A percentile compares a stretch with the other conserved stretches of the same genome.
Evolutionary conservation across 2,888 invertebrate genomes (phyloP).

Genomic region (Apamea crenata): DNA sequence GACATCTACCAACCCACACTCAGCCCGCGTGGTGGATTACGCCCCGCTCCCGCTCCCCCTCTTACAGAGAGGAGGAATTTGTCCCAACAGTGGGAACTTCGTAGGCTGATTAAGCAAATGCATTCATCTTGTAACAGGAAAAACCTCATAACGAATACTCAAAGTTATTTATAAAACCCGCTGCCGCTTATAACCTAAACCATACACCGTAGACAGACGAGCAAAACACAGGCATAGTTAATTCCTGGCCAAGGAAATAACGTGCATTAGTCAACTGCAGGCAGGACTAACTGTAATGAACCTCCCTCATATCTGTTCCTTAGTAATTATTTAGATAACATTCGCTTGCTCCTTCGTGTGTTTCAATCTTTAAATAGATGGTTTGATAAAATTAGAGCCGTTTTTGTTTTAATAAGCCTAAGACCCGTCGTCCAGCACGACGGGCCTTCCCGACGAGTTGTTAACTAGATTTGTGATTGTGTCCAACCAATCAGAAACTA

Average conservation of each 20-base stretch:
- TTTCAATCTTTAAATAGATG: background rate
- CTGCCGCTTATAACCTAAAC: slow-evolving; percentile 55
- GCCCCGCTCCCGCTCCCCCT: background rate
- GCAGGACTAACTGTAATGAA: slow-evolving; percentile 72
- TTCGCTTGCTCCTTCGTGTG: slow-evolving; percentile 27
- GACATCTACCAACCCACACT: too few species aligned
- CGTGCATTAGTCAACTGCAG: slow-evolving; percentile 85
- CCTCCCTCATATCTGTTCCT: slow-evolving; percentile 73
- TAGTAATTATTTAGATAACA: slow-evolving; percentile 67
- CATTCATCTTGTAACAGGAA: background rate
- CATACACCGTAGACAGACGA: slow-evolving; percentile 70
- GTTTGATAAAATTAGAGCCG: slow-evolving; percentile 4
- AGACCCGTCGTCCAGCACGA: too few species aligned
- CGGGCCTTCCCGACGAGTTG: too few species aligned
- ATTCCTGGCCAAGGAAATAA: slow-evolving; percentile 85
- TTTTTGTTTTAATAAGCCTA: background rate
- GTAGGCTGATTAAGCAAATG: background rate
- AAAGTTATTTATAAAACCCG: slow-evolving; percentile 8
- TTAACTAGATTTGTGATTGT: too few species aligned
- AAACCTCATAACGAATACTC: background rate
- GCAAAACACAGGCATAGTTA: slow-evolving; percentile 84
- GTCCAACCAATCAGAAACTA: too few species aligned
- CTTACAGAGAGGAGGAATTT: background rate
- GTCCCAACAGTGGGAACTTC: background rate
- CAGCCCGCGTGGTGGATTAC: background rate